Percentiles rank a stretch among this genome's conserved stretches.
Conservation (phyloP, 2,113 vertebrate species). For the Scortum barcoo region DNA sequence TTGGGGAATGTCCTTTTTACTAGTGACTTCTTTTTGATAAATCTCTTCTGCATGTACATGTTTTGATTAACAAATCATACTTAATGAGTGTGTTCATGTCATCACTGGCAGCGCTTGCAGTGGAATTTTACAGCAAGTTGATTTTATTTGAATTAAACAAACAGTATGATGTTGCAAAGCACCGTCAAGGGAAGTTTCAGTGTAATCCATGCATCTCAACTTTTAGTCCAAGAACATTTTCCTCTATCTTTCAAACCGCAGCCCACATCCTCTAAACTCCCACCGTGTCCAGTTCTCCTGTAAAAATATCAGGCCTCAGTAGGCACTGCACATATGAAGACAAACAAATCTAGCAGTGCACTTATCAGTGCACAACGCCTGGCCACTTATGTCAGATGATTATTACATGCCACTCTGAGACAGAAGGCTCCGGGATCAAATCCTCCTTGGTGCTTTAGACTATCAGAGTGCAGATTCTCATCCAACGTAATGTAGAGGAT, state of each 20-base stretch:
- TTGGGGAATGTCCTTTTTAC: not conserved
- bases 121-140: not conserved
- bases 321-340: conserved; percentile 22
- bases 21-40: not conserved
- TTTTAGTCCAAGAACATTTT: conserved; percentile 37
- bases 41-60: not conserved
- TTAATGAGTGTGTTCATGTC: not conserved
- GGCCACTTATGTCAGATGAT: conserved; percentile 60
- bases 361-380: conserved; percentile 11
- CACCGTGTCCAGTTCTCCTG: not conserved
- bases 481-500: conserved; percentile 69
- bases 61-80: not conserved
- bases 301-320: conserved; percentile 20
- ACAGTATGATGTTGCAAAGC: not conserved
- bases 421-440: conserved; percentile 67
- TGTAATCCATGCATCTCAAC: not conserved
- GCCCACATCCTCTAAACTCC: not conserved
- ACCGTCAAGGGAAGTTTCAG: not conserved
- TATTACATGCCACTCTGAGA: conserved; percentile 63
- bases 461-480: conserved; percentile 61
- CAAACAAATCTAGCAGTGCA: conserved; percentile 19
- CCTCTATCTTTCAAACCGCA: not conserved
- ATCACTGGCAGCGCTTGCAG: not conserved
- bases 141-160: not conserved
- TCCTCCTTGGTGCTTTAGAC: conserved; percentile 68